Evolutionary conservation across 2,113 vertebrate genomes (phyloP).

Genomic region (Castor canadensis): DNA sequence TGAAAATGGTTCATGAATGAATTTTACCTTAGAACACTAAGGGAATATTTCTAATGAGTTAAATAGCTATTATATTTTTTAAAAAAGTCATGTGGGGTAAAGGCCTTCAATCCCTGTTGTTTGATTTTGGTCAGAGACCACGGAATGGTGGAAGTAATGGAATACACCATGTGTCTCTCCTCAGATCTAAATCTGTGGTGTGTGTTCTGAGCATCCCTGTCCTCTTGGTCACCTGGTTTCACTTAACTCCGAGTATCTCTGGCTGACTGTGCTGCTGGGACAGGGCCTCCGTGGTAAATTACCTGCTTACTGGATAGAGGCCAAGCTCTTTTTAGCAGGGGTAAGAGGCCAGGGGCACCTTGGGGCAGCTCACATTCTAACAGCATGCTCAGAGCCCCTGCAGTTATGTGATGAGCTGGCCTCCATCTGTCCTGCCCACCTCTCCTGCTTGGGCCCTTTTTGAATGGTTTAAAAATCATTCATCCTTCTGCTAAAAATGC

Average conservation of each 20-base stretch:
- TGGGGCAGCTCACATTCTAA: neutral
- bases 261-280: neutral
- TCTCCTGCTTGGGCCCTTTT: neutral
- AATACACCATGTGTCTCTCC: neutral
- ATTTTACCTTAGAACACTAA: neutral
- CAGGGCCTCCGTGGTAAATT: neutral
- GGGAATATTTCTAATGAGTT: neutral
- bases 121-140: neutral
- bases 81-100: neutral
- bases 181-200: neutral
- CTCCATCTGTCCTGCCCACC: neutral
- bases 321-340: neutral
- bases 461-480: neutral
- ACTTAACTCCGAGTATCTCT: neutral
- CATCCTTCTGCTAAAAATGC: neutral
- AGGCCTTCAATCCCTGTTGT: neutral
- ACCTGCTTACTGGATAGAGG: neutral
- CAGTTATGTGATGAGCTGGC: neutral
- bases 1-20: neutral
- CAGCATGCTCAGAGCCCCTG: accelerated
- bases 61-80: neutral
- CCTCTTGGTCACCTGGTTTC: neutral
- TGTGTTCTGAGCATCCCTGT: neutral
- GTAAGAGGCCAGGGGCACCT: accelerated
- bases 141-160: neutral